Evolutionary conservation across 2,888 invertebrate genomes (phyloP), one percentile per base, ranked within the genome.

Genomic region (Heliconius erato): DNA sequence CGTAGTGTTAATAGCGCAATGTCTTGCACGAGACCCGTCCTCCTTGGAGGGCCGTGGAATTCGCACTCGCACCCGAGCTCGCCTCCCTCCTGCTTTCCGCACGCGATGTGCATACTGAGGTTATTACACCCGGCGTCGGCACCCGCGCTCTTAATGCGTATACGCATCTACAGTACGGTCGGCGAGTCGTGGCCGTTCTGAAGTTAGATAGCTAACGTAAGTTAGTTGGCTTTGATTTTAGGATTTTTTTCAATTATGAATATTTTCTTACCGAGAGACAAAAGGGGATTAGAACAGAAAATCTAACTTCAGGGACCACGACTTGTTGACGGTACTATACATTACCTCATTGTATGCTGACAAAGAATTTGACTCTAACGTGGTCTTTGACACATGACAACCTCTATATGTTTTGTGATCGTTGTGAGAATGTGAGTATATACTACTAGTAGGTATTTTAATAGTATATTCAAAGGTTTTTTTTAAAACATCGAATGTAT

Each of bases 61-160:
- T 91, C 87, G 89, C 89, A 88, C 87, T 87, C 85, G 82, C 82
- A 85, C 85, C 85, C 82, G 82, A 82, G 82, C 85, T 83, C 83
- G 65, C 82, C 77, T 74, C 81, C 85, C 79, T 76, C 81, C 85
- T 68, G 65, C 76, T 76, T 85, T 85, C 80, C 88, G 88, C 89
- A 88, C 88, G 89, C 89, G 88, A 86, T 86, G 85, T 86, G 89
- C 89, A 88, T 86, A 88, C 88, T 85, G 92, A 91, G 94, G 94
- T 94, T 94, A 94, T 92, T 94, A 93, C 93, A 91, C 94, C 89
- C 92, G 80, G 85, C 87, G 88, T 87, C 87, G 80, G 85, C 87
- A 88, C 88, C 87, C 91, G 89, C 88, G 88, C 90, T 91, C 89
- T 89, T 90, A 87, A 84, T 78, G 81, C 81, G 84, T 83, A 82